Evolutionary conservation across 2,113 vertebrate genomes (phyloP).

Genomic region (Pyrgilauda ruficollis): DNA sequence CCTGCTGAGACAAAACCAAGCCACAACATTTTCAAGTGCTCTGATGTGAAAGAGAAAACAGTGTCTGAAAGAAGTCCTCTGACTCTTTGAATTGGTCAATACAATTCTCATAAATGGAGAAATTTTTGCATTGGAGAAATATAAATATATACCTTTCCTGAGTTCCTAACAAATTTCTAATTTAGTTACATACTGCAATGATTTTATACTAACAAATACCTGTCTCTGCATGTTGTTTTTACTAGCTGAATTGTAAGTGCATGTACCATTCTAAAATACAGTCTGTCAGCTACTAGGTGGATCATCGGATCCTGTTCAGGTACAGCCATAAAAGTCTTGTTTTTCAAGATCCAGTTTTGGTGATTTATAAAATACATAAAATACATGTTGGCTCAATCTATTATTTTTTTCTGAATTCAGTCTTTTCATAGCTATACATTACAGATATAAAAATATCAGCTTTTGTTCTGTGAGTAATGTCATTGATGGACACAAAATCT

Average conservation of each 20-base stretch:
- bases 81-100: background rate
- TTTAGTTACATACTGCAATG: background rate
- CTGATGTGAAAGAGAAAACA: background rate
- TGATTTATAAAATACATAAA: background rate
- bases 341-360: background rate
- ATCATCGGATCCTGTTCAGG: background rate
- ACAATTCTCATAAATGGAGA: background rate
- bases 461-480: background rate
- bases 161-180: background rate
- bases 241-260: background rate
- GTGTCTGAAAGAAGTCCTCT: background rate
- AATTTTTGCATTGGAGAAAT: background rate
- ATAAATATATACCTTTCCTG: background rate
- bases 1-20: background rate
- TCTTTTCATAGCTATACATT: background rate
- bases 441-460: no score
- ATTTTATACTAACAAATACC: background rate
- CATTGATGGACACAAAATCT: background rate
- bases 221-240: background rate
- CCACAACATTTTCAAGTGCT: background rate
- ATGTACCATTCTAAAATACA: background rate
- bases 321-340: background rate
- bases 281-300: background rate
- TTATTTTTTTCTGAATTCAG: background rate
- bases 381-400: background rate